Base-by-base conservation (phyloP, 2,888 invertebrate species). In the Dermolepida albohirtum region DNA sequence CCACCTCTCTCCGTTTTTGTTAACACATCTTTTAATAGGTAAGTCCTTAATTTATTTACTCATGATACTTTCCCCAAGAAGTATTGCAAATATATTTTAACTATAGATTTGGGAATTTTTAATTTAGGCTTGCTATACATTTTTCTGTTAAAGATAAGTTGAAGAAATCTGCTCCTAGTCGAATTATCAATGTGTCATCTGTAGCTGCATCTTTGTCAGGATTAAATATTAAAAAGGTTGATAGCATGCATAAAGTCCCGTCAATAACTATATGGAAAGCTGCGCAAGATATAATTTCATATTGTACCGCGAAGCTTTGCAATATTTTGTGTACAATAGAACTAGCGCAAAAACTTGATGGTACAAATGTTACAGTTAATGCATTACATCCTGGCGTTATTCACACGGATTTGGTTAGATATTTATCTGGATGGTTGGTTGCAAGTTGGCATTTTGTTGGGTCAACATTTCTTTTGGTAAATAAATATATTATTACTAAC, bases 11-110 rank as follows among this genome's bases (percentile, higher is more conserved):
- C 27, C 27, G 14, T 88, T 92, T 77, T 80, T 93, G 17, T 81
- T 93, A 62, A 92, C 91, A 0, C 83, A 89, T 69, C 84, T 93
- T 40, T 29, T 66, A 43, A 50, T 66, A 8, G 41, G 51, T 63
- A 39, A 57, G 34, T 49, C 16, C 16, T n/a, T 16, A n/a, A 2
- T n/a, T 10, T n/a, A 5, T 5, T 41, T 41, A 14, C n/a, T 44
- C 5, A 43, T n/a, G 4, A 12, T 4, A 12, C n/a, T n/a, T n/a
- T n/a, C n/a, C n/a, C n/a, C n/a, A n/a, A n/a, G n/a, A n/a, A n/a
- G n/a, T n/a, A n/a, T n/a, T n/a, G n/a, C n/a, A n/a, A n/a, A n/a
- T n/a, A n/a, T n/a, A n/a, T n/a, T n/a, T n/a, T n/a, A n/a, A n/a
- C n/a, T n/a, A n/a, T n/a, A n/a, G n/a, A n/a, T n/a, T n/a, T n/a